Evolutionary conservation across 2,888 invertebrate genomes (phyloP), one percentile per base, ranked within the genome.

Genomic region (Euzophera pinguis): DNA sequence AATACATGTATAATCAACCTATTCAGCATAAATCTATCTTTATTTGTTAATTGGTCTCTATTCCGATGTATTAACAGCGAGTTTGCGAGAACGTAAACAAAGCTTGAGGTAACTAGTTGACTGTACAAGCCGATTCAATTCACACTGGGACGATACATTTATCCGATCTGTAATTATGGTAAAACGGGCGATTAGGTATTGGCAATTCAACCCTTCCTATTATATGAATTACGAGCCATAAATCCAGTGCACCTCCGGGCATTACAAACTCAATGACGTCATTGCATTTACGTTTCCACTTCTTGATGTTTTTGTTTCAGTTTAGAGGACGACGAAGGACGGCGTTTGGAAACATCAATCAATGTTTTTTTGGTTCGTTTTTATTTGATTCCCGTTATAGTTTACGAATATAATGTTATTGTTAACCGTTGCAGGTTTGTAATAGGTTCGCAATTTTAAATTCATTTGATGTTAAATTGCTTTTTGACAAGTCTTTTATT

Each of bases 151-250:
- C 48, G 16, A 48, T 47, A 22, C 16, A 60, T 59, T 59, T 60
- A 61, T 47, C 60, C 63, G 60, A 67, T 65, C 63, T 70, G 71
- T 73, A 73, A 73, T 75, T 75, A 75, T 63, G 54, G 62, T 54
- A 63, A 60, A 63, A 53, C 68, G 65, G 62, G 59, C 63, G 64
- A 67, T 67, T 65, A 61, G 51, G 59, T 57, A 60, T 65, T 63
- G 65, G 60, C 67, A 63, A 64, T 63, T 64, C 63, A 61, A 58
- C 69, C 71, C 72, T 73, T 71, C 65, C 76, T 77, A 80, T 79
- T 79, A 78, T 73, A 73, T 69, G 75, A 81, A 80, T 78, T 75
- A 74, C 70, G 62, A 74, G 71, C 75, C 69, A 77, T 77, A 75
- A 73, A 72, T 66, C 65, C 61, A 62, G 61, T 63, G 66, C 60